Percentiles rank a stretch among this genome's conserved stretches.
Evolutionary conservation across 2,888 invertebrate species (phyloP).

Genomic region (Scelioninae gen. 2): DNA sequence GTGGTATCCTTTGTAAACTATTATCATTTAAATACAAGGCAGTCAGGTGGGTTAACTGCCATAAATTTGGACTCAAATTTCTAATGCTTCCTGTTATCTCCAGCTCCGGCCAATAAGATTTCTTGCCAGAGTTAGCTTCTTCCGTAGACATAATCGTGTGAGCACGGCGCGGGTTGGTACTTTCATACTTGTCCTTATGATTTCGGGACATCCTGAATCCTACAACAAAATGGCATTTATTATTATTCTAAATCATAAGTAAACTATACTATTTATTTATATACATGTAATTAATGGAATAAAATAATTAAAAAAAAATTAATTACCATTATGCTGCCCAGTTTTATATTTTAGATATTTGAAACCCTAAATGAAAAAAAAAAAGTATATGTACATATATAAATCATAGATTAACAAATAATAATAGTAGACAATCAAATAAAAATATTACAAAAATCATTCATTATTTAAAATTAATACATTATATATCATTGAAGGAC

Average conservation of each 20-base stretch:
- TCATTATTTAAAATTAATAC: too few species aligned
- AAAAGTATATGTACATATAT: too few species aligned
- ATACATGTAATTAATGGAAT: neutral
- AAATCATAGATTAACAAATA: too few species aligned
- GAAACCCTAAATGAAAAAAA: conserved; percentile 15
- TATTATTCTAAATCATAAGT: too few species aligned
- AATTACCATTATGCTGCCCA: conserved; percentile 18
- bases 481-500: too few species aligned
- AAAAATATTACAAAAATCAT: too few species aligned
- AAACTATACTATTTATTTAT: neutral
- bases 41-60: conserved; percentile 94
- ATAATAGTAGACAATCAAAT: too few species aligned
- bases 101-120: conserved; percentile 93
- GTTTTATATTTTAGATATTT: conserved; percentile 3
- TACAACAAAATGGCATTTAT: too few species aligned
- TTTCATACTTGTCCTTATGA: conserved; percentile 93
- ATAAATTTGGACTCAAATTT: conserved; percentile 93
- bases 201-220: conserved; percentile 77
- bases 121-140: conserved; percentile 93
- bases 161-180: conserved; percentile 85
- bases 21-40: conserved; percentile 97
- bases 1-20: conserved; percentile 91
- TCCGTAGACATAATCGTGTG: conserved; percentile 95
- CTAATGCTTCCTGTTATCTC: conserved; percentile 96
- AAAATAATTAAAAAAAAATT: conserved; percentile 16